These are phyloP conservation scores for Monochamus saltuarius DNA, from an alignment of 1,140 invertebrate genomes.

Conservation along the genomic window DNA sequence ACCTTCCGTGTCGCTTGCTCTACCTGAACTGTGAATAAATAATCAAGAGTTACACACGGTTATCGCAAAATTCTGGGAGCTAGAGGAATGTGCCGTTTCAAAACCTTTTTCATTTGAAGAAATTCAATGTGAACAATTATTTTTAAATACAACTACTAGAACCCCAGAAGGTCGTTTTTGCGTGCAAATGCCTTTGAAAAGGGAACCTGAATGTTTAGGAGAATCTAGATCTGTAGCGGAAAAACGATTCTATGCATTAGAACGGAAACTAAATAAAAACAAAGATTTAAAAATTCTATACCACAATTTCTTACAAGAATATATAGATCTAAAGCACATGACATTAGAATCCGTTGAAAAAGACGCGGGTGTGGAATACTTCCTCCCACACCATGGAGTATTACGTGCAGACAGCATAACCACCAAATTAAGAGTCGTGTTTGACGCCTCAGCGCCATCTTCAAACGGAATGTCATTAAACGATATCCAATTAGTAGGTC, in stretches of 20 bases:
- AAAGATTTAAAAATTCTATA: background rate
- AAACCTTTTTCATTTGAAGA: background rate
- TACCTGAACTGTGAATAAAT: too few species aligned
- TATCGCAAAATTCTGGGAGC: constrained; percentile 4
- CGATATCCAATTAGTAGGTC: constrained; percentile 35
- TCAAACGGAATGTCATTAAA: constrained; percentile 40
- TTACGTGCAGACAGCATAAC: constrained; percentile 34
- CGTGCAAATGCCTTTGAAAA: constrained; percentile 9
- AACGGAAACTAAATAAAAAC: constrained; percentile 9
- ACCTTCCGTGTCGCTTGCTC: too few species aligned
- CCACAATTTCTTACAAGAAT: constrained; percentile 9
- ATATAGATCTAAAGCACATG: constrained; percentile 10
- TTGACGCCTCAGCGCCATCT: constrained; percentile 43
- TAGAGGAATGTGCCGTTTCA: background rate
- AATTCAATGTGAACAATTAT: background rate
- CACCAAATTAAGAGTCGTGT: constrained; percentile 47
- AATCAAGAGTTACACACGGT: background rate
- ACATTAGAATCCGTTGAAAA: background rate
- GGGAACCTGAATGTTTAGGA: background rate
- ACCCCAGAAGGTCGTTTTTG: constrained; percentile 2
- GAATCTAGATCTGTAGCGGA: too few species aligned
- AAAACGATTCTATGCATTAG: constrained; percentile 10
- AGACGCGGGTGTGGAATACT: constrained; percentile 19
- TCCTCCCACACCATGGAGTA: constrained; percentile 49
- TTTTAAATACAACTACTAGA: background rate